Base-by-base conservation (phyloP, 2,113 vertebrate genomes). In the Corythornis cristatus region DNA sequence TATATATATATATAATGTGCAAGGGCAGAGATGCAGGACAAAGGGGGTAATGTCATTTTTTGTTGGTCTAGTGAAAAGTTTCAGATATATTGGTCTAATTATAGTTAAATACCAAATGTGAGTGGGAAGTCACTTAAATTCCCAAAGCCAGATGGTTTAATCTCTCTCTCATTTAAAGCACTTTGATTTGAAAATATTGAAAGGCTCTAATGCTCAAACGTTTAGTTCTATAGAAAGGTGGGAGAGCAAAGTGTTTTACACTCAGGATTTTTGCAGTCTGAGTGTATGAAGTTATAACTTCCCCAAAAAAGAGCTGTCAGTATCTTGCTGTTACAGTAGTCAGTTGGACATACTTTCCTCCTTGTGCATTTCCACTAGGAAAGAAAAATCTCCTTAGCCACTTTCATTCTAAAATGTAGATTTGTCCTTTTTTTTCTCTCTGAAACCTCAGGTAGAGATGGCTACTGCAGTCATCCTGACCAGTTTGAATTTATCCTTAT, bases 71-170 rank as follows among this genome's bases (percentile, higher is more conserved):
- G 17, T 74, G 62, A 71, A 90, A 88, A 83, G 18, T 77, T 85
- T 74, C 48, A 50, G 53, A 61, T 83, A 53, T 22, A 57, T 71
- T 72, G 56, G 40, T 86, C 48, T 90, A 77, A 93, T 90, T 90
- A 78, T 16, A 77, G 40, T 64, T 92, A 86, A 88, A 84, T 67
- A 84, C 6, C 25, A 80, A 92, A 83, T 88, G 56, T 0, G 6
- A 92, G 43, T 42, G 70, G 57, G 48, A 92, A 84, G 22, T 54
- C 3, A 78, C 91, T 94, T 83, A 40, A 91, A 89, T 88, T 96
- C 88, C 75, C 79, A 71, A 60, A 93, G 31, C 67, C 90, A 96
- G 91, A 93, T 91, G 85, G 79, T 86, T 60, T 56, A 73, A 89
- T 93, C 88, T 19, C 29, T 94, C 60, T 91, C 78, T 83, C 46